A percentile compares a stretch with the other conserved stretches of the same genome.
Evolutionary conservation across 2,888 invertebrate genomes (phyloP).

Genomic region (Drosophila neotestacea): DNA sequence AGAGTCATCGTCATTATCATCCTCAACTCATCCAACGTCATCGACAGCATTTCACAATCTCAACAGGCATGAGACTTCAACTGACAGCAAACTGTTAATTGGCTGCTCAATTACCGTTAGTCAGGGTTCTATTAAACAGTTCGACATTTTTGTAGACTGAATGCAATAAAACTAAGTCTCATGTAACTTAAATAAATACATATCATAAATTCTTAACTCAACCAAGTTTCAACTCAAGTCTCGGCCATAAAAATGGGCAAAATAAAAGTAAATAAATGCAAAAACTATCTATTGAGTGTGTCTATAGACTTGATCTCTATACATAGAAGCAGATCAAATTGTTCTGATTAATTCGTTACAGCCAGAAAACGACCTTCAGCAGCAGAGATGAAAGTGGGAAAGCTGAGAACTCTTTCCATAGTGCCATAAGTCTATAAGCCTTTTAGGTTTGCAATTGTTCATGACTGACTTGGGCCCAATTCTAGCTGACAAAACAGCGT

Average conservation of each 20-base stretch:
- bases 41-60: slow-evolving; percentile 41
- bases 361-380: slow-evolving; percentile 67
- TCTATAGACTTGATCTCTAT: slow-evolving; percentile 23
- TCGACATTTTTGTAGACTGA: slow-evolving; percentile 21
- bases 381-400: slow-evolving; percentile 54
- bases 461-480: slow-evolving; percentile 65
- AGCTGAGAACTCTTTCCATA: slow-evolving; percentile 63
- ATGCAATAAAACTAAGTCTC: not conserved
- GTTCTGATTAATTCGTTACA: slow-evolving; percentile 47
- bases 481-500: slow-evolving; percentile 70
- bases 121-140: slow-evolving; percentile 25
- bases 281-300: not conserved
- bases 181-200: not conserved
- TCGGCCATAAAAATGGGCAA: not conserved
- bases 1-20: slow-evolving; percentile 26
- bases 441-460: slow-evolving; percentile 77
- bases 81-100: slow-evolving; percentile 44
- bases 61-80: not conserved
- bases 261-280: not conserved
- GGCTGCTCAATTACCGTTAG: slow-evolving; percentile 38
- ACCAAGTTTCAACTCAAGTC: not conserved
- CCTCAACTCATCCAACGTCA: slow-evolving; percentile 23
- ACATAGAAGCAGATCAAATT: slow-evolving; percentile 37
- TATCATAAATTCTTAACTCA: not conserved
- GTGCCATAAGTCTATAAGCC: slow-evolving; percentile 67